Evolutionary conservation across 2,888 invertebrate genomes (phyloP).

Genomic region (Synergus laeviventris): DNA sequence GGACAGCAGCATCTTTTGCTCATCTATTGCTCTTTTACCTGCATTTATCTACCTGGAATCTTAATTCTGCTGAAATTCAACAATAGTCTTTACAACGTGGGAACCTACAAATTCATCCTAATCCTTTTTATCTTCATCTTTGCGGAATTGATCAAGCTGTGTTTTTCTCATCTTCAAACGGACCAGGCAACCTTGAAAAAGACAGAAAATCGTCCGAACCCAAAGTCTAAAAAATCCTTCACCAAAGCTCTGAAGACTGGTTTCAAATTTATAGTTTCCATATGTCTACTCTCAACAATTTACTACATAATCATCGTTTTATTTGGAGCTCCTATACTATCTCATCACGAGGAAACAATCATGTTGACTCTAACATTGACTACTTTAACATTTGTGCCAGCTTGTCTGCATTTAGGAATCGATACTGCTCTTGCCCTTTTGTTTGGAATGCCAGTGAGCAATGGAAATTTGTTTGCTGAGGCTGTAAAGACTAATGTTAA

Average conservation of each 20-base stretch:
- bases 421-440: constrained; percentile 79
- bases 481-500: constrained; percentile 79
- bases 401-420: constrained; percentile 80
- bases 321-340: constrained; percentile 83
- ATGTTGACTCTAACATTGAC: constrained; percentile 82
- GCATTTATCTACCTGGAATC: constrained; percentile 81
- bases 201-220: constrained; percentile 68
- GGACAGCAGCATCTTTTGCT: constrained; percentile 66
- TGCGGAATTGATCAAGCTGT: constrained; percentile 79
- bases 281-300: constrained; percentile 76
- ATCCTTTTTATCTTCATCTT: constrained; percentile 72
- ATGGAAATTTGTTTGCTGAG: constrained; percentile 75
- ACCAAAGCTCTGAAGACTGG: constrained; percentile 77
- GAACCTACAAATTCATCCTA: constrained; percentile 77
- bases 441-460: constrained; percentile 77
- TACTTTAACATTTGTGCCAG: constrained; percentile 81
- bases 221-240: constrained; percentile 75
- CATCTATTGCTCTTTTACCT: constrained; percentile 79
- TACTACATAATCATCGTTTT: constrained; percentile 81
- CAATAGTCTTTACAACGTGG: constrained; percentile 80
- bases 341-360: constrained; percentile 82
- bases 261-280: constrained; percentile 77
- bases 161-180: constrained; percentile 65
- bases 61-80: constrained; percentile 79
- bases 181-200: constrained; percentile 60